Conservation (phyloP, 2,113 vertebrate genomes). For the Eulacestoma nigropectus region DNA sequence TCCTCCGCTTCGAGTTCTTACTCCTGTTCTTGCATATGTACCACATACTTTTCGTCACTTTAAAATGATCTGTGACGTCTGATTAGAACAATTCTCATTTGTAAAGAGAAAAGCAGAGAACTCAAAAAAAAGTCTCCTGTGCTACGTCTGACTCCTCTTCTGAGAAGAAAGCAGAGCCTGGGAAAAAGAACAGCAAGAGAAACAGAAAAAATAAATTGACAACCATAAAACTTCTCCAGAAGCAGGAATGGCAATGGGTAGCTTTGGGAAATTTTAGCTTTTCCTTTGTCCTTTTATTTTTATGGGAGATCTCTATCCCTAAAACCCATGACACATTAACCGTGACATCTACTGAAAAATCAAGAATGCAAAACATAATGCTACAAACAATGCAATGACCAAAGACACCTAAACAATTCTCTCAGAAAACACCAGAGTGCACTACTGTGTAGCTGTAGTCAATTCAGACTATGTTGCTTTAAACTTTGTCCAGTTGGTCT, state of each 20-base stretch:
- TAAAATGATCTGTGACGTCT: background rate
- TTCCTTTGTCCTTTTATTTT: background rate
- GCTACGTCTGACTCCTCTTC: background rate
- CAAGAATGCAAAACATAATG: fast-evolving
- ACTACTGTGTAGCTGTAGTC: background rate
- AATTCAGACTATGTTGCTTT: background rate
- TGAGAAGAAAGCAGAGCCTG: background rate
- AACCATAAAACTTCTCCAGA: background rate
- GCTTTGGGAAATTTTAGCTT: background rate
- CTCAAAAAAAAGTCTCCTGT: background rate
- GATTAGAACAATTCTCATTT: background rate
- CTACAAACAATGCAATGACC: background rate
- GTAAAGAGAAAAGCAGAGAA: background rate
- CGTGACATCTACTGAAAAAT: background rate
- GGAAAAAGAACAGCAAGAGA: background rate
- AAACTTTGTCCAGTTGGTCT: background rate
- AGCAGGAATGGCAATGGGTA: background rate
- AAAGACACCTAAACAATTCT: background rate
- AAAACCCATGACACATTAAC: background rate
- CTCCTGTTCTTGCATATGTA: background rate
- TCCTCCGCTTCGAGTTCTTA: background rate
- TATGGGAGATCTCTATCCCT: background rate
- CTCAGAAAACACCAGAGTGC: conserved; percentile 7
- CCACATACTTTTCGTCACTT: background rate
- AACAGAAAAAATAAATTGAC: background rate